Evolutionary conservation across 1,140 invertebrate genomes (phyloP).

Genomic region (Maconellicoccus hirsutus): DNA sequence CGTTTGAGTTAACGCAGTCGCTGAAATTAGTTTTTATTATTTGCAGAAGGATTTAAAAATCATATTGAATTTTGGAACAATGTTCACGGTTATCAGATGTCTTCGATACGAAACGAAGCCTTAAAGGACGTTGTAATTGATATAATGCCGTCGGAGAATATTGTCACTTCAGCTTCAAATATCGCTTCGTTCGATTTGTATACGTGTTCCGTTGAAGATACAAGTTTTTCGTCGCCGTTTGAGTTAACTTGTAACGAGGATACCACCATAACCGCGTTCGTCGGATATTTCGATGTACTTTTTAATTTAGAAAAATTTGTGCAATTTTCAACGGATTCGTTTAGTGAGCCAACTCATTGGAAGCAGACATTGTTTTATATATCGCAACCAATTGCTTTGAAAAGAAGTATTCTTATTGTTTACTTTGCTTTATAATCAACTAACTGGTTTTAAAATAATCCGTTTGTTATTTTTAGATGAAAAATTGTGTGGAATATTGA

Average conservation of each 20-base stretch:
- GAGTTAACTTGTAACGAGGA: constrained; percentile 53
- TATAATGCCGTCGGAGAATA: constrained; percentile 57
- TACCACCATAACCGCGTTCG: constrained; percentile 71
- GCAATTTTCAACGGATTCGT: constrained; percentile 61
- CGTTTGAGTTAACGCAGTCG: constrained; percentile 1
- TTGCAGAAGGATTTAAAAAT: constrained; percentile 52
- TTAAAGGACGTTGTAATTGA: constrained; percentile 82
- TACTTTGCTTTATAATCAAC: constrained; percentile 12
- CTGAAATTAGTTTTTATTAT: constrained; percentile 24
- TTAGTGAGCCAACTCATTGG: constrained; percentile 78
- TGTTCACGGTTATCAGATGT: constrained; percentile 97
- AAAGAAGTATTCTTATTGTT: constrained; percentile 44
- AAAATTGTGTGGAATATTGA: constrained; percentile 48
- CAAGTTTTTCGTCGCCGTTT: constrained; percentile 70
- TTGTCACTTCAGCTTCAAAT: constrained; percentile 58
- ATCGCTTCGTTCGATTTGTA: constrained; percentile 66
- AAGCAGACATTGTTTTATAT: constrained; percentile 95
- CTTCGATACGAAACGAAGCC: constrained; percentile 77
- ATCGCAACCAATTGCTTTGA: constrained; percentile 53
- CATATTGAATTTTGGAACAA: constrained; percentile 83
- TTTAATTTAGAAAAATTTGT: constrained; percentile 61
- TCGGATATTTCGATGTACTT: constrained; percentile 86
- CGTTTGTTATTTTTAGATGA: constrained; percentile 39
- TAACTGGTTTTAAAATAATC: too few relatives aligned
- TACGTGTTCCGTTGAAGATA: constrained; percentile 64